These are phyloP conservation scores for Calliopsis andreniformis DNA, from an alignment of 1,140 invertebrate genomes.

Conservation along the genomic window DNA sequence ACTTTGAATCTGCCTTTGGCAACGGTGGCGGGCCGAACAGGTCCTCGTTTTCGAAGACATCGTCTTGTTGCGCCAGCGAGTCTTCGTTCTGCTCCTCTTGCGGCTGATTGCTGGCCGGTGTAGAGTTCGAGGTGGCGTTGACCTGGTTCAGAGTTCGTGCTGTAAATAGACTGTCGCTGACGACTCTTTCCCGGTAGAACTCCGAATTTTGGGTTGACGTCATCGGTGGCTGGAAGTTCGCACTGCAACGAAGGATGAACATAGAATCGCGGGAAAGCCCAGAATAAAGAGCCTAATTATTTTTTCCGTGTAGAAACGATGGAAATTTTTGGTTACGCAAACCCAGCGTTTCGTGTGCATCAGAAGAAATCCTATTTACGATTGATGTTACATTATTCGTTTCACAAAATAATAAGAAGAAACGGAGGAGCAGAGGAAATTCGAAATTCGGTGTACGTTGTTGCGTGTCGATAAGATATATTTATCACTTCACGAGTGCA, in stretches of 20 bases:
- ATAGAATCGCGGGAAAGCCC: background rate
- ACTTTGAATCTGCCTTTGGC: conserved; percentile 65
- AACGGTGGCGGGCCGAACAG: conserved; percentile 74
- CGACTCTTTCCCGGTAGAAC: conserved; percentile 67
- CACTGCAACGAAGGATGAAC: conserved; percentile 43
- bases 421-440: background rate
- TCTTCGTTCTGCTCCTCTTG: background rate
- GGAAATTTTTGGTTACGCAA: background rate
- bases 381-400: no score
- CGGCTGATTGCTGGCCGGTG: conserved; percentile 30
- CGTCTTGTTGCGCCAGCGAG: conserved; percentile 33
- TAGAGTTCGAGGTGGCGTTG: conserved; percentile 24
- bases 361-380: no score
- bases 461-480: no score
- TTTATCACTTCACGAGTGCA: no score
- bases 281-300: background rate
- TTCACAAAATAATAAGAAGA: no score
- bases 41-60: conserved; percentile 70
- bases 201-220: conserved; percentile 69
- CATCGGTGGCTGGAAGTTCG: conserved; percentile 65
- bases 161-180: conserved; percentile 69
- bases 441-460: no score
- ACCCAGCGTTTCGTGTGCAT: background rate
- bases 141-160: conserved; percentile 15
- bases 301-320: background rate